Base-by-base conservation (phyloP, 2,888 invertebrate genomes). In the Epistrophe eligans region DNA sequence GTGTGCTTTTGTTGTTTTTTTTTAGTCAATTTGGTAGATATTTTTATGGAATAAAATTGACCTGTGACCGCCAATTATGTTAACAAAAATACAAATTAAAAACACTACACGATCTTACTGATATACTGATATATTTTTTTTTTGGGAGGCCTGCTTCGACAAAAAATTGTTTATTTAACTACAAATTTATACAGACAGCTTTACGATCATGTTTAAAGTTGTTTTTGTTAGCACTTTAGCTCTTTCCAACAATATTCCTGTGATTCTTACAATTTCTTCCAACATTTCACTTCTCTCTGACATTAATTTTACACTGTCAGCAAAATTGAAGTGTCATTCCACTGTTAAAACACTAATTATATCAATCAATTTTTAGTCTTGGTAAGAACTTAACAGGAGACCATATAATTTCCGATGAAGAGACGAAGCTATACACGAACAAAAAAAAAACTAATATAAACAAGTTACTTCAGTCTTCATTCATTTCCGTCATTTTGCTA, bases 401-500 rank as follows among this genome's bases (percentile, higher is more conserved):
- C 66, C 76, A 28, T 67, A 48, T 45, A 45, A 45, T 45, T 45
- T 45, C 45, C 6, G n/a, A n/a, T n/a, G 28, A 50, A 58, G 57
- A 48, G 9, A n/a, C n/a, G 6, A 43, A 43, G 43, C 15, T 4
- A 40, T 11, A 11, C 4, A 43, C 13, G 1, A 76, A 19, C 4
- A n/a, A 3, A 57, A n/a, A 10, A 32, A 32, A n/a, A 35, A 57
- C 57, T 32, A 19, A 24, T 52, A 17, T 15, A 55, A 77, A 77
- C 58, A 13, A 77, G 24, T 70, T 70, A 48, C 32, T 50, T 28
- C 13, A 43, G 4, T 60, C 45, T 43, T 40, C 48, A 77, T 43
- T 40, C 48, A 77, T 77, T 77, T 77, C 77, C 77, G 77, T 70
- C 77, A 77, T 50, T 60, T 67, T 19, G 19, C 8, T 32, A 48